phyloP scores from a whole-genome alignment of 2,113 vertebrate genomes.

The Cyanoderma ruficeps region DNA sequence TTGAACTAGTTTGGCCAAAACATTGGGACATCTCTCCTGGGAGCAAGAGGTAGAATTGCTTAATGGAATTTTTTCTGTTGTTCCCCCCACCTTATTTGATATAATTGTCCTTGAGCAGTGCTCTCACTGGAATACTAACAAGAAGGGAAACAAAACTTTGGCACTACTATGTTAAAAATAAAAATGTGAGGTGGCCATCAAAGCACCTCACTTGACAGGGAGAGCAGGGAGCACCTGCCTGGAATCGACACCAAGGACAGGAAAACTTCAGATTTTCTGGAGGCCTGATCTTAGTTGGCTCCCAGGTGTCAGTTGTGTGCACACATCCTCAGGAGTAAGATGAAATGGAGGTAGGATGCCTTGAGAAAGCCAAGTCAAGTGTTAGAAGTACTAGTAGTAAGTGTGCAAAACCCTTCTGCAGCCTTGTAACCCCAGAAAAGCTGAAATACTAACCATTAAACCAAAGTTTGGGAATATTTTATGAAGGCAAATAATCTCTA shows the following conservation, averaged over 20 bases:
- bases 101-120: not conserved
- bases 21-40: not conserved
- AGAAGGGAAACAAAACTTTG: not conserved
- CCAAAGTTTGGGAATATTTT: not conserved
- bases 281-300: not conserved
- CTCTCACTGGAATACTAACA: not conserved
- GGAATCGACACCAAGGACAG: not conserved
- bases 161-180: not conserved
- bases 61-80: not conserved
- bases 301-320: not conserved
- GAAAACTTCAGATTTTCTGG: not conserved
- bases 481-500: not conserved
- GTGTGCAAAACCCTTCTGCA: not conserved
- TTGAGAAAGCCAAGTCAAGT: not conserved
- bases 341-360: not conserved
- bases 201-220: not conserved
- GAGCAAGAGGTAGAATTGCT: not conserved
- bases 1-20: not conserved
- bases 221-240: not conserved
- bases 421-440: not conserved
- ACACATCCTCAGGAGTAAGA: not conserved
- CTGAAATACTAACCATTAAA: not conserved
- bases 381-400: not conserved
- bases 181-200: not conserved
- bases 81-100: not conserved